Conservation (phyloP, 2,113 vertebrate genomes). For the Verasper variegatus region DNA sequence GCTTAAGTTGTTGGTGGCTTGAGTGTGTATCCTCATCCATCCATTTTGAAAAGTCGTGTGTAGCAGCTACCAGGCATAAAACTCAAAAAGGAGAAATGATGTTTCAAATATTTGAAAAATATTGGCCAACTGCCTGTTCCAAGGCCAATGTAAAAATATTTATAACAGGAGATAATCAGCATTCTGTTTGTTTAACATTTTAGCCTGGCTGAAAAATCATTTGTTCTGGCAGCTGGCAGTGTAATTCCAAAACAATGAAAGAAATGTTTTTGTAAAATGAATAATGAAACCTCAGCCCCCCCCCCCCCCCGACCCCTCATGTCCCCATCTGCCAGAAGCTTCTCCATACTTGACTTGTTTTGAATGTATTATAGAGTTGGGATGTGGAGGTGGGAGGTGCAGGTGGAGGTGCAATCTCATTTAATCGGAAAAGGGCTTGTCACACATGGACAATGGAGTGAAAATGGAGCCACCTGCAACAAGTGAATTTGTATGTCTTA, state of each 20-base stretch:
- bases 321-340: too few relatives aligned
- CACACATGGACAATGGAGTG: neutral
- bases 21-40: neutral
- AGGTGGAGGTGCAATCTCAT: too few relatives aligned
- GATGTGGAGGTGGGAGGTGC: neutral
- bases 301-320: too few relatives aligned
- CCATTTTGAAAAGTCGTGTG: too few relatives aligned
- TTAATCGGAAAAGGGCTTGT: neutral
- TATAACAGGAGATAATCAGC: slow-evolving; percentile 29
- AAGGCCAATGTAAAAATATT: slow-evolving; percentile 10
- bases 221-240: neutral
- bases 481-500: too few relatives aligned
- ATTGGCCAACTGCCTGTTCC: neutral
- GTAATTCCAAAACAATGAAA: slow-evolving; percentile 18
- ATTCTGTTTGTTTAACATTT: slow-evolving; percentile 3
- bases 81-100: neutral
- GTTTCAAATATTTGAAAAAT: neutral
- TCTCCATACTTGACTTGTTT: neutral
- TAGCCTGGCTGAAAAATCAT: too few relatives aligned
- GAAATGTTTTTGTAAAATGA: slow-evolving; percentile 7
- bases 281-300: too few relatives aligned
- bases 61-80: neutral
- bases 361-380: neutral
- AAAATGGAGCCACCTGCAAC: neutral
- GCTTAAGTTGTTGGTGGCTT: neutral